A percentile compares a stretch with the other conserved stretches of the same genome.
Evolutionary conservation across 2,888 invertebrate genomes (phyloP).

Genomic region (Idaea aversata): DNA sequence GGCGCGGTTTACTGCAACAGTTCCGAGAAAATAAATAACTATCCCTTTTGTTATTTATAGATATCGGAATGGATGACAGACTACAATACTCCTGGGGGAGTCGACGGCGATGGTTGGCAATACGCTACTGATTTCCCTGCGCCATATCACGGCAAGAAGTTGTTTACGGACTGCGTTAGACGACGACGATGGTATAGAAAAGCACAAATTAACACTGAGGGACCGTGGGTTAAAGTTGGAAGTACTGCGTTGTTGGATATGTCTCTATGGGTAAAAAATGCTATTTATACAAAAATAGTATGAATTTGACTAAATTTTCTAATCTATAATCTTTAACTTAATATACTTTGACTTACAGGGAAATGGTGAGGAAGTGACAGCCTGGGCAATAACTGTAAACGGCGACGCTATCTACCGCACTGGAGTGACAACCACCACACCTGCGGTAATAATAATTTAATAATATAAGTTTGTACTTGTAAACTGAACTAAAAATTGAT

Average conservation of each 20-base stretch:
- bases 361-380: conserved; percentile 71
- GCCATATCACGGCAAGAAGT: conserved; percentile 90
- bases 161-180: conserved; percentile 93
- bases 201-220: conserved; percentile 89
- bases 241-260: conserved; percentile 91
- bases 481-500: not conserved
- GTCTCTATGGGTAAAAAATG: conserved; percentile 83
- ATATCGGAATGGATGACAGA: conserved; percentile 96
- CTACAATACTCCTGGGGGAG: conserved; percentile 93
- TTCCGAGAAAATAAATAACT: no score
- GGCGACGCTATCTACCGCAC: conserved; percentile 92
- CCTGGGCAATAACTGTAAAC: conserved; percentile 93
- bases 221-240: conserved; percentile 94
- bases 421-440: conserved; percentile 86
- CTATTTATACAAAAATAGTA: conserved; percentile 5
- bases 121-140: conserved; percentile 96
- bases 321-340: not conserved
- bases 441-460: conserved; percentile 79
- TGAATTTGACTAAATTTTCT: not conserved
- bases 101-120: conserved; percentile 96
- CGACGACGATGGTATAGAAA: conserved; percentile 91
- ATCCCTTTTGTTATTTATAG: conserved; percentile 47
- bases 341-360: conserved; percentile 36
- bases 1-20: no score
- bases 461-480: not conserved